These are phyloP conservation scores for Larimichthys polyactis DNA, from an alignment of 2,113 vertebrate species.

Conservation along the genomic window DNA sequence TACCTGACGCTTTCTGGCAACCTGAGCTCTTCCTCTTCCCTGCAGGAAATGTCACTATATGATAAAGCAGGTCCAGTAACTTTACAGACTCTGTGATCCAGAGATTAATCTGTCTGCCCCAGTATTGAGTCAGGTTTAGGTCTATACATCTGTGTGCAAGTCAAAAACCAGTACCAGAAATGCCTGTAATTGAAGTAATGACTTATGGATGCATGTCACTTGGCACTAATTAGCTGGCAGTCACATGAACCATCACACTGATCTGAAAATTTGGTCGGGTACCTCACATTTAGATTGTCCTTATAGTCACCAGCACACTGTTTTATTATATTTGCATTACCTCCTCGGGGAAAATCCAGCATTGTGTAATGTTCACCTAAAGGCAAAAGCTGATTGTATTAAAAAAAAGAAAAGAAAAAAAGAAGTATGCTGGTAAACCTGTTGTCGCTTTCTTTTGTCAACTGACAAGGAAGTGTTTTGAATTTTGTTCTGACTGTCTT, in stretches of 20 bases:
- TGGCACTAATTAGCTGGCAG: too few relatives aligned
- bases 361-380: background rate
- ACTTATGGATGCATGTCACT: background rate
- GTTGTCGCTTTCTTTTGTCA: slow-evolving; percentile 34
- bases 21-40: background rate
- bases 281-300: too few relatives aligned
- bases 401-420: background rate
- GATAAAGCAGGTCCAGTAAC: background rate
- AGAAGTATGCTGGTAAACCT: slow-evolving; percentile 35
- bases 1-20: background rate
- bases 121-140: background rate
- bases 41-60: background rate
- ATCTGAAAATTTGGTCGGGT: background rate
- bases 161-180: background rate
- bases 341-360: background rate
- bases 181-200: background rate
- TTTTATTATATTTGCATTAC: background rate
- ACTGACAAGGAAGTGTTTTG: slow-evolving; percentile 29
- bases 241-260: background rate
- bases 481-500: background rate
- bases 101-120: background rate
- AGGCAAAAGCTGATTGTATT: background rate
- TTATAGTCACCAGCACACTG: too few relatives aligned
- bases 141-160: background rate
- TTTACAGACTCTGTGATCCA: background rate